A percentile compares a stretch with the other conserved stretches of the same genome.
Evolutionary conservation across 2,888 invertebrate species (phyloP).

Genomic region (Platycheirus albimanus): DNA sequence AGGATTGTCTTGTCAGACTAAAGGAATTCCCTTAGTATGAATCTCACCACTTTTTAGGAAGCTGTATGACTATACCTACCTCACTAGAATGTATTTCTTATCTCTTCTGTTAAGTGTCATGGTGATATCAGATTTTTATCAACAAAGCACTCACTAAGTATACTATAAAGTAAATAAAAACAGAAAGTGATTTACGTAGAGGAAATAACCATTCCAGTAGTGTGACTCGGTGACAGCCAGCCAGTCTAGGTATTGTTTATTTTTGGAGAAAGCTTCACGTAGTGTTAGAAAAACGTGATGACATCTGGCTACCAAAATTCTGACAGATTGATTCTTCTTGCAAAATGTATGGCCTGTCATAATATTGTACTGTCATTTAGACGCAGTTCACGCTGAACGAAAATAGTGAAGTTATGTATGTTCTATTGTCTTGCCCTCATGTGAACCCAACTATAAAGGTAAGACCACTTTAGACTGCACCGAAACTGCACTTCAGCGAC

Average conservation of each 20-base stretch:
- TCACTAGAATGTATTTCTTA: slow-evolving; percentile 29
- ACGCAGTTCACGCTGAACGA: too few relatives aligned
- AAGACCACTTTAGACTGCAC: too few relatives aligned
- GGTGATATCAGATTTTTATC: slow-evolving; percentile 18
- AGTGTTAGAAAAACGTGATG: too few relatives aligned
- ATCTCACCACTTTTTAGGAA: background rate
- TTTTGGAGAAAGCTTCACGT: too few relatives aligned
- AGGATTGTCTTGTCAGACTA: background rate
- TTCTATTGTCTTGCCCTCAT: too few relatives aligned
- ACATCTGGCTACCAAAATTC: too few relatives aligned
- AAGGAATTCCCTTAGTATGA: slow-evolving; percentile 13
- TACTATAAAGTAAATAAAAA: slow-evolving; percentile 16
- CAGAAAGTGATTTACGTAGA: slow-evolving; percentile 33
- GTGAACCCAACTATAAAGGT: too few relatives aligned
- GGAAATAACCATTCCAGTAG: slow-evolving; percentile 14
- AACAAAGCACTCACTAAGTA: background rate
- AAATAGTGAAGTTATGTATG: too few relatives aligned
- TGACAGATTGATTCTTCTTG: too few relatives aligned
- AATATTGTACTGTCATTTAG: too few relatives aligned
- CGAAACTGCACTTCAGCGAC: too few relatives aligned
- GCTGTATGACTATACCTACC: slow-evolving; percentile 34
- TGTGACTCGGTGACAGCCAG: background rate
- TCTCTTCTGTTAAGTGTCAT: slow-evolving; percentile 6
- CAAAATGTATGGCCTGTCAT: too few relatives aligned
- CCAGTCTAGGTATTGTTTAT: background rate